These are phyloP conservation scores for Phymatocera aterrima DNA, from an alignment of 2,888 invertebrate genomes.

Conservation along the genomic window DNA sequence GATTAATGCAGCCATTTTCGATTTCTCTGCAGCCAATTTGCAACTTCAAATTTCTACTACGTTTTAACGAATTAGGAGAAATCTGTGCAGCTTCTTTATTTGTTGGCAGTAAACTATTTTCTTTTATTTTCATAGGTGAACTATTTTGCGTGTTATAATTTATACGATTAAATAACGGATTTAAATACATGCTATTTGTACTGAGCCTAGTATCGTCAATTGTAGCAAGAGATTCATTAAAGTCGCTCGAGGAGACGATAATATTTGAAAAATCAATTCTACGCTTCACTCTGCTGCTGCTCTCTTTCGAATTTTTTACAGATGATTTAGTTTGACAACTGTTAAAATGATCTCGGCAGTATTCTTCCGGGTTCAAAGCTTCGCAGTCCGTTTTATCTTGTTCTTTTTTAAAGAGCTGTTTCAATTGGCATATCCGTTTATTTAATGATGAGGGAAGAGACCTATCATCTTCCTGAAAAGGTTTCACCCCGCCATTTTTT, in stretches of 20 bases:
- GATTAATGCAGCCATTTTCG: not conserved
- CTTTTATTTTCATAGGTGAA: not conserved
- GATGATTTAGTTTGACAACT: conserved; percentile 50
- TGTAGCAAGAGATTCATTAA: conserved; percentile 21
- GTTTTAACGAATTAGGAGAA: not conserved
- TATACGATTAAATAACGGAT: conserved; percentile 63
- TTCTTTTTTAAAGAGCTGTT: conserved; percentile 68
- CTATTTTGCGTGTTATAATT: conserved; percentile 53
- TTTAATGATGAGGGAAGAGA: conserved; percentile 64
- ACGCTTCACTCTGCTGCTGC: conserved; percentile 57
- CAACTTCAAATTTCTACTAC: conserved; percentile 22
- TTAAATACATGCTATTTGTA: conserved; percentile 59
- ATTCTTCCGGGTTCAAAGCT: conserved; percentile 50
- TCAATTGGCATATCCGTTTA: conserved; percentile 65
- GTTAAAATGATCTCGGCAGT: conserved; percentile 1
- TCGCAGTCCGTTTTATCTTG: conserved; percentile 55
- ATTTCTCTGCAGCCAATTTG: not conserved
- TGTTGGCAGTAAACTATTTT: not conserved
- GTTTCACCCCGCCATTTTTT: not conserved
- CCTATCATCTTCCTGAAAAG: conserved; percentile 62
- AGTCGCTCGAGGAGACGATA: conserved; percentile 40
- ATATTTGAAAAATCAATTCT: conserved; percentile 63
- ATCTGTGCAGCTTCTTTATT: not conserved
- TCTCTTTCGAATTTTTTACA: conserved; percentile 51
- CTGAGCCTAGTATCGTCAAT: not conserved